Conservation (phyloP, 2,113 vertebrate genomes). For the Phaetusa simplex region DNA sequence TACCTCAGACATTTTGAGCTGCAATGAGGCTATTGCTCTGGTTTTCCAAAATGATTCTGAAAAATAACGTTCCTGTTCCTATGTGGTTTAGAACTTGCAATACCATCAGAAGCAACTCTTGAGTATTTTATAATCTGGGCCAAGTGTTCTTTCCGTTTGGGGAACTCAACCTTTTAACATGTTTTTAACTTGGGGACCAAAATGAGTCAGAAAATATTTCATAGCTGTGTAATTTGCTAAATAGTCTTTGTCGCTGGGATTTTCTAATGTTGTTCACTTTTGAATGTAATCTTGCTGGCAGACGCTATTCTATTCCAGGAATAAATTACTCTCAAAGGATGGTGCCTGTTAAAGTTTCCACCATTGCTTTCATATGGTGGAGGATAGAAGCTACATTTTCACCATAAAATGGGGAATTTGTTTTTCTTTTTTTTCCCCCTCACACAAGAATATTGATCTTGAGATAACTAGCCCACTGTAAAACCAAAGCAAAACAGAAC, state of each 20-base stretch:
- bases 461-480: background rate
- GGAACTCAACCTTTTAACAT: background rate
- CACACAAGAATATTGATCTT: background rate
- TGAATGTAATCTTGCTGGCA: conserved; percentile 13
- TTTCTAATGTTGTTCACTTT: conserved; percentile 11
- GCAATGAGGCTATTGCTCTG: fast-evolving
- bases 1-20: background rate
- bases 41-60: background rate
- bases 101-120: background rate
- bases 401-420: background rate
- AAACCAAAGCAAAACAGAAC: conserved; percentile 20
- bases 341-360: background rate
- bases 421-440: background rate
- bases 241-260: background rate
- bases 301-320: conserved; percentile 9
- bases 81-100: background rate
- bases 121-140: background rate
- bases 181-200: background rate
- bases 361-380: background rate
- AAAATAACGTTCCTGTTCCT: background rate
- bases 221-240: conserved; percentile 15
- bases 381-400: background rate
- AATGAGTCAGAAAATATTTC: conserved; percentile 40
- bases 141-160: background rate
- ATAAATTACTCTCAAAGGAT: conserved; percentile 19